phyloP scores from a whole-genome alignment of 2,113 vertebrate genomes.

The Holacanthus passer region DNA sequence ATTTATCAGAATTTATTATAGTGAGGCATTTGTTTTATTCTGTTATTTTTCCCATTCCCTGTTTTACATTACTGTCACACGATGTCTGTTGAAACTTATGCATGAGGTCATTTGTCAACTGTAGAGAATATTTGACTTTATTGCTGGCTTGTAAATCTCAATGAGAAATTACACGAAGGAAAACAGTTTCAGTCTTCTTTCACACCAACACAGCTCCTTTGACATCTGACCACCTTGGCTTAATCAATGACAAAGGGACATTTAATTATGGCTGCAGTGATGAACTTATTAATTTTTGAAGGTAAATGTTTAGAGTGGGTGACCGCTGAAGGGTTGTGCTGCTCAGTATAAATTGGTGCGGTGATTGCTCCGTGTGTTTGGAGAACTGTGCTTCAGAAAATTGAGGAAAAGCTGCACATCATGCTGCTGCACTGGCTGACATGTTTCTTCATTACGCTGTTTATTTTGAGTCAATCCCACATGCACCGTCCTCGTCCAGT shows the following conservation, averaged over 20 bases:
- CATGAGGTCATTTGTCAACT: neutral
- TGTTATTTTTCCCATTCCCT: neutral
- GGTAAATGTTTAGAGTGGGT: neutral
- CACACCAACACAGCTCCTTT: neutral
- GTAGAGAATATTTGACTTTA: neutral
- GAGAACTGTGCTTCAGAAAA: neutral
- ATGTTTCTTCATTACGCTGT: no score
- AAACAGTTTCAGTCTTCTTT: neutral
- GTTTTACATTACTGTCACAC: neutral
- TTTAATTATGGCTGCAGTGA: neutral
- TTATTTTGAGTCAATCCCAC: no score
- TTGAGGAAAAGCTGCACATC: neutral
- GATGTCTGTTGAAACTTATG: neutral
- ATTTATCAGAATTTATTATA: neutral
- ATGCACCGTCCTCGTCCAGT: no score
- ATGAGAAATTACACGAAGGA: neutral
- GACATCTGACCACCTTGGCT: neutral
- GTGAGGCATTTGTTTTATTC: neutral
- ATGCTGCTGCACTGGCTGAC: neutral
- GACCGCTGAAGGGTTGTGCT: no score
- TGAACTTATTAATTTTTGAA: neutral
- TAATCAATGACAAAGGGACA: neutral
- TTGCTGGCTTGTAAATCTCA: neutral
- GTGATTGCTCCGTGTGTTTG: neutral
- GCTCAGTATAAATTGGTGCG: neutral